Evolutionary conservation across 2,113 vertebrate species (phyloP).

Genomic region (Sialia sialis): DNA sequence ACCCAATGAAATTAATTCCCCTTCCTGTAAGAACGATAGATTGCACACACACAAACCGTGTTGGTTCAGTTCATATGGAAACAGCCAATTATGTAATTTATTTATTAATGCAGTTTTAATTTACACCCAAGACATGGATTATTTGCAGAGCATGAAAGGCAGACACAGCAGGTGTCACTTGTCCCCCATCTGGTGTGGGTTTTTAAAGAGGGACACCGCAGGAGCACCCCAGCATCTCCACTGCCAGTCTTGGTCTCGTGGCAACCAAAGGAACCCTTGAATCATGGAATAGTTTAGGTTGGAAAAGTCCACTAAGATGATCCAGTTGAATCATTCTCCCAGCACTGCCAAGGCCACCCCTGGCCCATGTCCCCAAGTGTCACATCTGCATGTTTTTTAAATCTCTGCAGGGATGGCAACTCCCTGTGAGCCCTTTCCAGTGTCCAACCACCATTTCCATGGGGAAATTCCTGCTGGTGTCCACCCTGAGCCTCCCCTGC

Average conservation of each 20-base stretch:
- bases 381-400: neutral
- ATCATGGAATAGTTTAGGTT: neutral
- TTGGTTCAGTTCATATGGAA: neutral
- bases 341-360: neutral
- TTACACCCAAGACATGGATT: neutral
- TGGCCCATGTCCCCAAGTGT: accelerated
- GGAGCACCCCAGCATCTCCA: neutral
- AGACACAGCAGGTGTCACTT: neutral
- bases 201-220: neutral
- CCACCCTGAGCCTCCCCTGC: accelerated
- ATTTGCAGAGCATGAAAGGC: neutral
- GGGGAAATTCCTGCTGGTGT: neutral
- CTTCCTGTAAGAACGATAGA: accelerated
- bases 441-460: accelerated
- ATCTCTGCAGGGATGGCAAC: neutral
- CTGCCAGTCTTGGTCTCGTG: accelerated
- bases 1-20: neutral
- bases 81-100: neutral
- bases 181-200: neutral
- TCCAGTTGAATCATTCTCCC: neutral
- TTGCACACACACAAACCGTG: neutral
- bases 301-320: accelerated
- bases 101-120: neutral
- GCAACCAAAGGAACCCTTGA: neutral
- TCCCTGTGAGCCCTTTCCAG: neutral